Base-by-base conservation (phyloP, 1,140 invertebrate species). In the Limonius californicus region DNA sequence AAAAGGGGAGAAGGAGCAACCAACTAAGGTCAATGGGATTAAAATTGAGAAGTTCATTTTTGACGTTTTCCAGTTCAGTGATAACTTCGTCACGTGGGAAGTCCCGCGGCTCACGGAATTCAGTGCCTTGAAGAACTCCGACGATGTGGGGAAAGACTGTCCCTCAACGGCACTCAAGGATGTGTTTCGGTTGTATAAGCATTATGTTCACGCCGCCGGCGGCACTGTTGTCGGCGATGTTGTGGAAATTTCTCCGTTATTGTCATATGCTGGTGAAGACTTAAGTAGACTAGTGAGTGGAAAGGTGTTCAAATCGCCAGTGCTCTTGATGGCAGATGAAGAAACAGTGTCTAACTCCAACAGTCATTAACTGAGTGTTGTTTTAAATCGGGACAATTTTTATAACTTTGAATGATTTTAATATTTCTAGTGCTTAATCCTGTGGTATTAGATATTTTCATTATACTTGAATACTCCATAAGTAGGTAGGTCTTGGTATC, bases 11-110 rank as follows among this genome's bases (percentile, higher is more conserved):
- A 78, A 83, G 39, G 78, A 88, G 8, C 89, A 85, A 57, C 96
- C 97, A 0, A 83, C 84, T 0, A 83, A 85, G 70, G 87, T 91
- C 0, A 99, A 99, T 76, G 97, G 97, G 18, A 95, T 99, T 63
- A 99, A 99, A 82, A 91, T 99, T 76, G 98, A 99, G 72, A 99
- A 99, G 79, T 99, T 99, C 78, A 90, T 99, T 1, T 99, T 99
- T 76, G 98, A 99, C 80, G 95, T 98, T 0, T 99, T 99, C 76
- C 89, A 90, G 70, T 97, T 95, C 77, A 84, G 94, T 0, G 84
- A 90, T 77, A 90, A 89, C 67, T 95, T 99, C 73, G 92, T 90
- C 14, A 92, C 92, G 2, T 95, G 96, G 88, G 93, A 98, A 83
- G 96, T 97, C 0, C 81, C 88, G 0, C 82, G 97, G 54, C 89